These are phyloP conservation scores for Pseudomyrmex dendroicus DNA, from an alignment of 1,140 invertebrate species.

Conservation along the genomic window DNA sequence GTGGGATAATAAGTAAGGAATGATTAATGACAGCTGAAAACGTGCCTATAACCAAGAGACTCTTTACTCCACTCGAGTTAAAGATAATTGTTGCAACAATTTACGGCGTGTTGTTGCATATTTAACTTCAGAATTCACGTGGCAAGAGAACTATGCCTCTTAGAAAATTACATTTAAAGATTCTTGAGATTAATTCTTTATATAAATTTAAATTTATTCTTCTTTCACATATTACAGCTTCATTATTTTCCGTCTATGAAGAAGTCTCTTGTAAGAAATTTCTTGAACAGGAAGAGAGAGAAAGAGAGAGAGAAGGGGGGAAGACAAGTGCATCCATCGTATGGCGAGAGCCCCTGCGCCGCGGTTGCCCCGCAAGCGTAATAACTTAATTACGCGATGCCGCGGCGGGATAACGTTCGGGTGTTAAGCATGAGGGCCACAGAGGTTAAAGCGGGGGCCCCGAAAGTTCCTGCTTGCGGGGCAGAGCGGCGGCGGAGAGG, in stretches of 20 bases:
- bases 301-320: not conserved
- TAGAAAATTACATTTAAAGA: no score
- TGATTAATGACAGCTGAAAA: conserved; percentile 33
- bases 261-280: conserved; percentile 15
- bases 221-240: not conserved
- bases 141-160: no score
- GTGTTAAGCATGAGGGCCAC: conserved; percentile 75
- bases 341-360: conserved; percentile 40
- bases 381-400: conserved; percentile 77
- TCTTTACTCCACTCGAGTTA: not conserved
- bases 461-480: conserved; percentile 56
- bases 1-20: conserved; percentile 16
- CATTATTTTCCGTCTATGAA: not conserved
- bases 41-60: not conserved
- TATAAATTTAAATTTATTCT: no score
- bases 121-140: not conserved
- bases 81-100: not conserved
- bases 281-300: not conserved
- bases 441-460: conserved; percentile 68
- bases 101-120: not conserved
- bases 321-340: conserved; percentile 41
- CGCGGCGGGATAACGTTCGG: conserved; percentile 71
- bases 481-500: conserved; percentile 17
- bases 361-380: conserved; percentile 66
- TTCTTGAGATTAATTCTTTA: no score